phyloP scores from a whole-genome alignment of 2,113 vertebrate species.

The Percina caprodes region DNA sequence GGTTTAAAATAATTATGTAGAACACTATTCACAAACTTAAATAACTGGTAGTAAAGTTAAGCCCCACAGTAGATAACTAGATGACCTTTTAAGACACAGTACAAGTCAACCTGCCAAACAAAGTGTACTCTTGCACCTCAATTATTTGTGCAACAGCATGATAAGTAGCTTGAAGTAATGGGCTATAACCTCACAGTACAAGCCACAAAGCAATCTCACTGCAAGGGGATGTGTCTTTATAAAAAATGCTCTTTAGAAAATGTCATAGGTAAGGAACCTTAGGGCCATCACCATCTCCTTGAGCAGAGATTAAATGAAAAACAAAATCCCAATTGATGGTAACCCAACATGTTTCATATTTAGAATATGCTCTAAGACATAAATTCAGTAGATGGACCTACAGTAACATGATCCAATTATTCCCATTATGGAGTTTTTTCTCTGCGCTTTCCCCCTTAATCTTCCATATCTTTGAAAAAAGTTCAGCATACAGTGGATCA shows the following conservation, averaged over 20 bases:
- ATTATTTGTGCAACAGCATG: constrained; percentile 39
- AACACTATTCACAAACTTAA: neutral
- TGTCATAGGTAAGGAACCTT: constrained; percentile 40
- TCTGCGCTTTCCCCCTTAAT: neutral
- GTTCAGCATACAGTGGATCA: neutral
- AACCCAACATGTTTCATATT: neutral
- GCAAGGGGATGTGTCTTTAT: constrained; percentile 9
- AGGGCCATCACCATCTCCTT: neutral
- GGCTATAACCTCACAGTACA: constrained; percentile 18
- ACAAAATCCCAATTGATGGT: neutral
- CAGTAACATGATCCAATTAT: neutral
- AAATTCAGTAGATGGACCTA: neutral
- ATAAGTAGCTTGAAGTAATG: constrained; percentile 5
- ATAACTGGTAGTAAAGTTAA: neutral
- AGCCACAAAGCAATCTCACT: constrained; percentile 10
- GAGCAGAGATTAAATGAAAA: constrained; percentile 1
- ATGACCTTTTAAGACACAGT: constrained; percentile 30
- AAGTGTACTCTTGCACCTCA: constrained; percentile 15
- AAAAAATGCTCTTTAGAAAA: constrained; percentile 56
- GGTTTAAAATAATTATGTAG: constrained; percentile 1
- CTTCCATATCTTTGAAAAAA: neutral
- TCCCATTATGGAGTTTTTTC: neutral
- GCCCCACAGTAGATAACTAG: constrained; percentile 7
- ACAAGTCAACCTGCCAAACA: constrained; percentile 16
- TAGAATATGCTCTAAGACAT: neutral